These are phyloP conservation scores for Acleris cristana DNA, from an alignment of 2,888 invertebrate genomes.

Conservation along the genomic window DNA sequence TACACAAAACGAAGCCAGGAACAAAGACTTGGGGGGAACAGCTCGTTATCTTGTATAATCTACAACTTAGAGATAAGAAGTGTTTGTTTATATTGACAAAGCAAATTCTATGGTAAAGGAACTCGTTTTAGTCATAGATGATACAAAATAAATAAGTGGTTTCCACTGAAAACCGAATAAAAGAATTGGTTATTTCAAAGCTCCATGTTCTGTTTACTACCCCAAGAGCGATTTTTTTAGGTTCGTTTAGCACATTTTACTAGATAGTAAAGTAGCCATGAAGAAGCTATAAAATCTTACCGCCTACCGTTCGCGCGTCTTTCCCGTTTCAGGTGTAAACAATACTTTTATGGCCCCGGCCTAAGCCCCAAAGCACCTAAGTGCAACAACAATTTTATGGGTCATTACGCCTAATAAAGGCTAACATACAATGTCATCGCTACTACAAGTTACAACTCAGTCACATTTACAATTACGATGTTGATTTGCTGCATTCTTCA, in stretches of 20 bases:
- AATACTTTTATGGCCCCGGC: conserved; percentile 15
- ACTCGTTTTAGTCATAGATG: conserved; percentile 19
- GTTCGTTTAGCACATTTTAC: not conserved
- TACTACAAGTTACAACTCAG: not conserved
- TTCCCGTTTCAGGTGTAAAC: conserved; percentile 26
- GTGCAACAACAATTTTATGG: conserved; percentile 24
- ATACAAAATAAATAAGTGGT: conserved; percentile 8
- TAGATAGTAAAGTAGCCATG: conserved; percentile 4
- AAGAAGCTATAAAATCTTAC: conserved; percentile 17
- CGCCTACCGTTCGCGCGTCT: conserved; percentile 12
- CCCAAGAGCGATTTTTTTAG: not conserved
- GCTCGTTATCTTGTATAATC: conserved; percentile 32
- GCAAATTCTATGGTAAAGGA: conserved; percentile 30
- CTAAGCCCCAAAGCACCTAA: not conserved
- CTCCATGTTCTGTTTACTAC: not conserved
- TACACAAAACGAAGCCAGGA: conserved; percentile 6
- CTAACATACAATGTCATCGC: conserved; percentile 17
- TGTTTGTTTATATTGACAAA: conserved; percentile 32
- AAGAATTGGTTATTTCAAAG: too few relatives aligned
- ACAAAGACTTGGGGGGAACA: conserved; percentile 28
- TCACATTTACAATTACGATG: not conserved
- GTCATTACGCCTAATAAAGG: conserved; percentile 4
- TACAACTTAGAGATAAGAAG: conserved; percentile 29
- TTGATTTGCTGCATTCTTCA: too few relatives aligned
- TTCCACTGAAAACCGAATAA: not conserved